Evolutionary conservation across 2,797 vertebrate species (phyloP), one percentile per base, ranked within the genome.

Genomic region (Gadopsis marmoratus): DNA sequence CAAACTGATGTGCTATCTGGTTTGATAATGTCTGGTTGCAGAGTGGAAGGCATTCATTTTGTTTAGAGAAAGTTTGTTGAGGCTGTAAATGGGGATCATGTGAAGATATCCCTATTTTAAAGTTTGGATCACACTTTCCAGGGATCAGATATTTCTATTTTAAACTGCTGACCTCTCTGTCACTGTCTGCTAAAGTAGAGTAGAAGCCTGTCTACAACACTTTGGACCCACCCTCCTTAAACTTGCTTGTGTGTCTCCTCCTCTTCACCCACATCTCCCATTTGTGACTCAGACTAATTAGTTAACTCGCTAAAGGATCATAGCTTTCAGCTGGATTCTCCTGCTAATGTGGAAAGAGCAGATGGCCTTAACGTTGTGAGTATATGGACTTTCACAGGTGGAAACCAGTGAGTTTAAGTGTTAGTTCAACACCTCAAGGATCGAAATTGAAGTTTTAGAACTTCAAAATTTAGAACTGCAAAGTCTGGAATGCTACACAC

Each of bases 31-130:
- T 69, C 72, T 62, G 35, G 37, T 63, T 62, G 64, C 23, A 33
- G 63, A 85, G 76, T 62, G 60, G 67, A 60, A 78, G 85, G 74
- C 65, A 70, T 66, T 16, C 2, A 63, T 76, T 73, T 66, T 78
- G n/a, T 70, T 59, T 29, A 4, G n/a, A 63, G 59, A 73, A 55
- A 73, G 16, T 78, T 75, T 78, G 60, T 29, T 2, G 7, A 51
- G 55, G 26, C 56, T 82, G 17, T 69, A 47, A 81, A 82, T 71
- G 7, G 14, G 5, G 9, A 66, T 78, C 29, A 56, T 4, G 0
- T 17, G 29, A 26, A 53, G 45, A 54, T 74, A 33, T 68, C 59
- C 39, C 19, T 61, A 23, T 61, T 74, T 39, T 48, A 66, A 56
- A 56, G 51, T 63, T 67, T 48, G n/a, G 43, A 35, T n/a, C 50